phyloP scores from a whole-genome alignment of 2,888 invertebrate genomes.

The Polylopha cassiicola region DNA sequence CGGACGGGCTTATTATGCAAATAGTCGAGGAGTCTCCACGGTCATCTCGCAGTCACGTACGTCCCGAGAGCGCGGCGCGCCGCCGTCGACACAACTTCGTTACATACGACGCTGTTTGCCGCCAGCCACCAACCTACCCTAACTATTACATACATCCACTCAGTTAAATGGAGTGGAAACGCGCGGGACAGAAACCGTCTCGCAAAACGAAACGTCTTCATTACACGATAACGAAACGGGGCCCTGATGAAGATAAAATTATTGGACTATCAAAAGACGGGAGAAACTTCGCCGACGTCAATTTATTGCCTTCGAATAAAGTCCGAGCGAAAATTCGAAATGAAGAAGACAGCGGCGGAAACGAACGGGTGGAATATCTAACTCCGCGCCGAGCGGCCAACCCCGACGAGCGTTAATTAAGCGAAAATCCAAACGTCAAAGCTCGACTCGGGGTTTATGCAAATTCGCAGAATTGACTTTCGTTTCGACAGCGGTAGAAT shows the following conservation, averaged over 20 bases:
- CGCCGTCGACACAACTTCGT: slow-evolving; percentile 18
- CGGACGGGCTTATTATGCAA: slow-evolving; percentile 72
- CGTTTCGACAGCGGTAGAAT: slow-evolving; percentile 59
- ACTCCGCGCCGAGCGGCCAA: slow-evolving; percentile 49
- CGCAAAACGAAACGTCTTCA: slow-evolving; percentile 43
- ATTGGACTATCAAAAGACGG: slow-evolving; percentile 64
- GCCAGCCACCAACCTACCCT: slow-evolving; percentile 7
- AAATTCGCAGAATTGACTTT: slow-evolving; percentile 70
- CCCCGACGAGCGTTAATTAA: slow-evolving; percentile 68
- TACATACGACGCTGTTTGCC: slow-evolving; percentile 1
- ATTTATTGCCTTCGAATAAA: slow-evolving; percentile 61
- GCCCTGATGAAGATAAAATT: slow-evolving; percentile 61
- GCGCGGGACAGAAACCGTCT: slow-evolving; percentile 24
- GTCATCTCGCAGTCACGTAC: slow-evolving; percentile 63
- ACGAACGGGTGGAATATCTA: slow-evolving; percentile 53
- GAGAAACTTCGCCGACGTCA: slow-evolving; percentile 56
- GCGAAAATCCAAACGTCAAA: slow-evolving; percentile 75
- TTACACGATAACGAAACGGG: slow-evolving; percentile 51
- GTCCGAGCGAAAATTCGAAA: slow-evolving; percentile 54
- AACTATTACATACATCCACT: no score
- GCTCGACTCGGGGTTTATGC: slow-evolving; percentile 66
- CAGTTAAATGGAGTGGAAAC: slow-evolving; percentile 26
- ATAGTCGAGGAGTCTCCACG: slow-evolving; percentile 59
- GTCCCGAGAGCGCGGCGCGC: slow-evolving; percentile 26
- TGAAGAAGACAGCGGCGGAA: slow-evolving; percentile 50